Percentiles rank a stretch among this genome's conserved stretches.
Conservation (phyloP, 2,113 vertebrate species). For the Corythornis vintsioides region DNA sequence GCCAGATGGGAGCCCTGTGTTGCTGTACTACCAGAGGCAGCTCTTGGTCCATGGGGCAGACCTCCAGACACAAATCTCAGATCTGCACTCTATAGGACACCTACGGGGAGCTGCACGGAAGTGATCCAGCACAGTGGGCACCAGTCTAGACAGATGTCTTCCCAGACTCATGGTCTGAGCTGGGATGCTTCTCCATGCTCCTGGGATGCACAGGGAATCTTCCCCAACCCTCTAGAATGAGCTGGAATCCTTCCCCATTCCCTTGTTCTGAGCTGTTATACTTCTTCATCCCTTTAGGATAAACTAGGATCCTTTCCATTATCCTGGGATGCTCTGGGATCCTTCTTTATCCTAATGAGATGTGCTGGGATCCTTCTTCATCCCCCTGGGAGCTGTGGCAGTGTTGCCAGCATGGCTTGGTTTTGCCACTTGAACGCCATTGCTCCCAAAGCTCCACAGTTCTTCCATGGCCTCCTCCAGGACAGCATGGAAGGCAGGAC, state of each 20-base stretch:
- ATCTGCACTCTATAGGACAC: not conserved
- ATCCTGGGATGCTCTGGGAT: not conserved
- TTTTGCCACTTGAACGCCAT: not conserved
- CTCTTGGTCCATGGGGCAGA: not conserved
- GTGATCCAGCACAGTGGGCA: rapidly evolving
- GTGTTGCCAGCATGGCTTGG: not conserved
- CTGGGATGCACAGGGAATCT: not conserved
- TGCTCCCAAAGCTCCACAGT: rapidly evolving
- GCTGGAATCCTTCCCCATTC: not conserved
- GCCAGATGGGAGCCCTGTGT: not conserved
- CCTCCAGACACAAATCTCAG: not conserved
- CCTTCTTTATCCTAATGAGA: rapidly evolving
- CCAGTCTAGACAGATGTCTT: not conserved
- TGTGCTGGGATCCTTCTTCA: not conserved
- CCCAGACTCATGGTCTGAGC: rapidly evolving
- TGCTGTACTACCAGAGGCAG: rapidly evolving
- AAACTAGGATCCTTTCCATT: not conserved
- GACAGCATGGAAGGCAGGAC: not conserved
- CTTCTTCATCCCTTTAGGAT: not conserved
- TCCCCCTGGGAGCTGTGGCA: not conserved
- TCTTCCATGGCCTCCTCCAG: not conserved
- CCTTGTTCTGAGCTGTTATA: not conserved
- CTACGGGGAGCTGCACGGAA: not conserved
- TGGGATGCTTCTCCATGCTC: not conserved
- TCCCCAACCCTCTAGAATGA: not conserved